Evolutionary conservation across 1,140 invertebrate species (phyloP), one percentile per base, ranked within the genome.

Genomic region (Holcopasites calliopsidis): DNA sequence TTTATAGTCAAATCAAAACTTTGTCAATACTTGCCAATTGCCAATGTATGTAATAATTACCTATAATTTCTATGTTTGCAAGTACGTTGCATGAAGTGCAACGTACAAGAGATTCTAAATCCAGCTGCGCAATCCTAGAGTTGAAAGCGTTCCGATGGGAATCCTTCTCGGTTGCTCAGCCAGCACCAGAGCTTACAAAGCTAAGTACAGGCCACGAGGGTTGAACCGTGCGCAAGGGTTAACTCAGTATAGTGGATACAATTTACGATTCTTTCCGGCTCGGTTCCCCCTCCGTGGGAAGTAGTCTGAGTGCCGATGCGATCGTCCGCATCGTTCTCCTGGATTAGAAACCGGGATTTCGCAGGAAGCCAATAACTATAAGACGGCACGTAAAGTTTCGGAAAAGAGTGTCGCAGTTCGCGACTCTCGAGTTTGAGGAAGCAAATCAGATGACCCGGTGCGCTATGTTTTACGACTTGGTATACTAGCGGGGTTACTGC

Each of bases 221-320:
- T 77, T 74, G 52, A 74, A 69, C 26, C 38, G 55, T 5, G 74
- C 50, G 65, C 58, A 65, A 75, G 57, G 66, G 78, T 82, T 80
- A 62, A 60, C 33, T 35, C 40, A 18, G 64, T 31, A 33, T 18
- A 52, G 61, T 71, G 33, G 49, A 76, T 72, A 57, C 73, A 33
- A 49, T 80, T 82, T 82, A 82, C 66, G 78, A 80, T 80, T 77
- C 61, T 33, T 72, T 75, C 35, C 73, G 44, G 65, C 57, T 72
- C 55, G 47, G 21, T 71, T 40, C 55, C 57, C 78, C 82, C n/a
- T 35, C 47, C 6, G 52, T 35, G 5, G 33, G 7, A 54, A 44
- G 16, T 13, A 35, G 38, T 31, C 26, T 44, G 33, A 38, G 23
- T 21, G 62, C 33, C 26, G n/a, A 2, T 35, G 52, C 52, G 35